These are phyloP conservation scores for Tridacna crocea DNA, from an alignment of 2,888 invertebrate genomes.

Conservation along the genomic window DNA sequence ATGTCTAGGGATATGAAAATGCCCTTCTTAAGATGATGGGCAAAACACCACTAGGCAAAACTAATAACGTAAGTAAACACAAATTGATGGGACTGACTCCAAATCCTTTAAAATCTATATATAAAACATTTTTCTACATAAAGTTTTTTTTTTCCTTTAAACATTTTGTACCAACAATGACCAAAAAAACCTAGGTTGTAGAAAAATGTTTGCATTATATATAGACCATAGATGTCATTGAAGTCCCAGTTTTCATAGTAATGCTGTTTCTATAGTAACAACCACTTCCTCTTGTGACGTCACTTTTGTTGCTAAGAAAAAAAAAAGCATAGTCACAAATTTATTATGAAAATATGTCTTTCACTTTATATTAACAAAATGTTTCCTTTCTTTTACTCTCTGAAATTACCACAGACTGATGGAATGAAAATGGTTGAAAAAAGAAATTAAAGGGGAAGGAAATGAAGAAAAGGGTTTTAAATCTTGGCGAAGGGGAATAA, in stretches of 20 bases:
- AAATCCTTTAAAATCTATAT: no score
- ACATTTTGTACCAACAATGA: no score
- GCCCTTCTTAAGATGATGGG: slow-evolving; percentile 99
- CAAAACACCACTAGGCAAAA: slow-evolving; percentile 96
- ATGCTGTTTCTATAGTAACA: slow-evolving; percentile 67
- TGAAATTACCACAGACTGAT: slow-evolving; percentile 24
- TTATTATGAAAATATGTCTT: slow-evolving; percentile 40
- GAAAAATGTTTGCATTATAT: not conserved
- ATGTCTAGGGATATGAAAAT: slow-evolving; percentile 96
- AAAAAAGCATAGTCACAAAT: slow-evolving; percentile 21
- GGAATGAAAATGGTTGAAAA: no score
- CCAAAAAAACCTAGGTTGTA: no score
- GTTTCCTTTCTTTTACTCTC: slow-evolving; percentile 25
- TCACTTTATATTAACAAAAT: slow-evolving; percentile 51
- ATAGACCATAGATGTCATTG: not conserved
- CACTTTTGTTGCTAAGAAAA: slow-evolving; percentile 44
- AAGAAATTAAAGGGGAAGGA: no score
- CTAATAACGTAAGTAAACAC: slow-evolving; percentile 81
- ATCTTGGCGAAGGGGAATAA: no score
- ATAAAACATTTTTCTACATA: not conserved
- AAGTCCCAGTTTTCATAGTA: slow-evolving; percentile 55
- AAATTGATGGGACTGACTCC: not conserved
- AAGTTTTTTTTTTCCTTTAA: not conserved
- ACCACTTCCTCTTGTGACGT: slow-evolving; percentile 52
- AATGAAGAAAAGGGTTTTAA: no score